Evolutionary conservation across 2,113 vertebrate genomes (phyloP).

Genomic region (Perca fluviatilis): DNA sequence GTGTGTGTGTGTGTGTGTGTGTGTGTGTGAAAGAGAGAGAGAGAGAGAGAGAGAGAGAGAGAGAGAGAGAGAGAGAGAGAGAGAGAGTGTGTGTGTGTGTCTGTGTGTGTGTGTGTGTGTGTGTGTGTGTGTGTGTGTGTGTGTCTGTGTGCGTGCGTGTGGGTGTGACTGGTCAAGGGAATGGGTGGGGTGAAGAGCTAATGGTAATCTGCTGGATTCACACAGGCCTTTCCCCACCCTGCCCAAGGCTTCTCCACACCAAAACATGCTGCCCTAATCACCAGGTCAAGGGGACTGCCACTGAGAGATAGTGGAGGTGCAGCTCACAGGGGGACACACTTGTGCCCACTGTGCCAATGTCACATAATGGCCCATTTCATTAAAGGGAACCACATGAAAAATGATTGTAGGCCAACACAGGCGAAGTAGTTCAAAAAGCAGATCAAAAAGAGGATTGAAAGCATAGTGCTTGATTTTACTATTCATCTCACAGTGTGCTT

Average conservation of each 20-base stretch:
- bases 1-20: background rate
- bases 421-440: background rate
- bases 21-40: no score
- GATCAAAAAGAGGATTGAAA: background rate
- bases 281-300: conserved; percentile 69
- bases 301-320: conserved; percentile 71
- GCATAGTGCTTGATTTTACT: background rate
- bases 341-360: conserved; percentile 37
- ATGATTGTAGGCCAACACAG: background rate
- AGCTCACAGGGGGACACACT: conserved; percentile 28
- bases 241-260: conserved; percentile 70
- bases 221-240: conserved; percentile 81
- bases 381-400: conserved; percentile 38
- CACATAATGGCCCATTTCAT: conserved; percentile 29
- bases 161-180: conserved; percentile 33
- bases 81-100: conserved; percentile 1
- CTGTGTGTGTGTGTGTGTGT: background rate
- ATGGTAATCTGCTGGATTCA: conserved; percentile 84
- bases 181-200: conserved; percentile 77
- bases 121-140: conserved; percentile 7
- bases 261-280: conserved; percentile 75
- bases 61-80: no score
- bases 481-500: background rate
- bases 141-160: conserved; percentile 5
- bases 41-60: no score